Percentiles rank a stretch among this genome's conserved stretches.
phyloP scores from a whole-genome alignment of 2,113 vertebrate genomes.

The Raja brachyura region DNA sequence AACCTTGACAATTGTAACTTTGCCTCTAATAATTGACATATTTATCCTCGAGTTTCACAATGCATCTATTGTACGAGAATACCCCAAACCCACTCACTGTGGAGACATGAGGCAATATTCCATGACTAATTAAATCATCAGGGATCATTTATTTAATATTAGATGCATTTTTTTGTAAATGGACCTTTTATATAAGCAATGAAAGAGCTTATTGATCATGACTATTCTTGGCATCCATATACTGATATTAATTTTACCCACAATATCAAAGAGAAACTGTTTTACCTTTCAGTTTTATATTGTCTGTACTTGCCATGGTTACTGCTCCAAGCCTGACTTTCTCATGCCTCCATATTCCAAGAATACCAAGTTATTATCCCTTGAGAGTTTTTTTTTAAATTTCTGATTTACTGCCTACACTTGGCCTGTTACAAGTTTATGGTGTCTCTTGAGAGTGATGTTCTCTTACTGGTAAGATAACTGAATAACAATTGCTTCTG shows the following conservation, averaged over 20 bases:
- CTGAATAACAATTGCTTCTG: background rate
- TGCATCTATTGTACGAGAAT: constrained; percentile 7
- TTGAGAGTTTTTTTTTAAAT: background rate
- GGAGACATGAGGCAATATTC: constrained; percentile 11
- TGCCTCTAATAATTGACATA: background rate
- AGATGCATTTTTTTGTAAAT: constrained; percentile 28
- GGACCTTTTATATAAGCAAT: constrained; percentile 14
- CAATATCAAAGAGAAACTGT: background rate
- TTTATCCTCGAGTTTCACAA: constrained; percentile 14
- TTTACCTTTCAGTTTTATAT: background rate
- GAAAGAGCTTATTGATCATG: constrained; percentile 24
- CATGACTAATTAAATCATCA: constrained; percentile 14
- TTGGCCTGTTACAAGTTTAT: background rate
- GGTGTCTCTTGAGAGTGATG: background rate
- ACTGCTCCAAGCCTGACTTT: background rate
- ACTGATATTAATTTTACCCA: background rate
- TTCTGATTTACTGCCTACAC: background rate
- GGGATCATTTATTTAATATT: background rate
- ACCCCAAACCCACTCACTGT: background rate
- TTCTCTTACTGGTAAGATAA: background rate
- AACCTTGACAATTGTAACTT: constrained; percentile 12
- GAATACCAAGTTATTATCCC: background rate
- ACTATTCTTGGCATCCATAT: background rate
- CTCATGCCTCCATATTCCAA: background rate
- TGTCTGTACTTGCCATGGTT: background rate